Percentiles rank a stretch among this genome's conserved stretches.
phyloP scores from a whole-genome alignment of 2,113 vertebrate species.

The Toxostoma redivivum region DNA sequence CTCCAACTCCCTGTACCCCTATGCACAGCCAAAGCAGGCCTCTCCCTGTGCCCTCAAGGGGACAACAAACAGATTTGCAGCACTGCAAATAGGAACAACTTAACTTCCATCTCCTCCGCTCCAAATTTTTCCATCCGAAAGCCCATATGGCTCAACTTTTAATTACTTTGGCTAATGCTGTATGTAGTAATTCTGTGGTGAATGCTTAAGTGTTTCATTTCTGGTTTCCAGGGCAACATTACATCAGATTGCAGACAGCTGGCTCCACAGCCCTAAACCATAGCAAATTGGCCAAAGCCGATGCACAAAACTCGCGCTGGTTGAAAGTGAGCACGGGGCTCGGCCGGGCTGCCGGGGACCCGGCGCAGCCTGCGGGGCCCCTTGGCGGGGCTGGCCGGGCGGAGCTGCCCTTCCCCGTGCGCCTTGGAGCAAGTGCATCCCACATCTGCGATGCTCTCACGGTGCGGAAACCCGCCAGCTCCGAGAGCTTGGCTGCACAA shows the following conservation, averaged over 20 bases:
- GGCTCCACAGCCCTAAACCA: constrained; percentile 78
- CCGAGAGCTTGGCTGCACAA: constrained; percentile 36
- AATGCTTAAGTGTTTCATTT: constrained; percentile 80
- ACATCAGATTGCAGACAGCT: constrained; percentile 86
- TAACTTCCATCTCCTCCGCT: constrained; percentile 39
- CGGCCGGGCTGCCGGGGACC: constrained; percentile 44
- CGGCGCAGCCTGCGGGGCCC: constrained; percentile 39
- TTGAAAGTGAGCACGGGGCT: constrained; percentile 62
- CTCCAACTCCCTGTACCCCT: background rate
- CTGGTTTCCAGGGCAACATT: constrained; percentile 82
- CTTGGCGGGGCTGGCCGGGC: constrained; percentile 50
- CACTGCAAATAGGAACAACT: constrained; percentile 67
- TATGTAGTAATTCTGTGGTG: constrained; percentile 76
- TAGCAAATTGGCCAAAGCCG: constrained; percentile 75
- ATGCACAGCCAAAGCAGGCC: background rate
- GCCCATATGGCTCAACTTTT: constrained; percentile 75
- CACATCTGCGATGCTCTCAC: constrained; percentile 77
- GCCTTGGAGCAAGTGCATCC: constrained; percentile 75
- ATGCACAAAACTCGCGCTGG: constrained; percentile 53
- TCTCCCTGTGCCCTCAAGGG: background rate
- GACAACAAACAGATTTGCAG: constrained; percentile 45
- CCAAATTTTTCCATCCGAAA: constrained; percentile 68
- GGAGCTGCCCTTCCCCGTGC: constrained; percentile 47
- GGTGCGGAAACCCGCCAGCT: constrained; percentile 62
- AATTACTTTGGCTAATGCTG: constrained; percentile 79